Base-by-base conservation (phyloP, 1,140 invertebrate species). In the Drosophila elegans region DNA sequence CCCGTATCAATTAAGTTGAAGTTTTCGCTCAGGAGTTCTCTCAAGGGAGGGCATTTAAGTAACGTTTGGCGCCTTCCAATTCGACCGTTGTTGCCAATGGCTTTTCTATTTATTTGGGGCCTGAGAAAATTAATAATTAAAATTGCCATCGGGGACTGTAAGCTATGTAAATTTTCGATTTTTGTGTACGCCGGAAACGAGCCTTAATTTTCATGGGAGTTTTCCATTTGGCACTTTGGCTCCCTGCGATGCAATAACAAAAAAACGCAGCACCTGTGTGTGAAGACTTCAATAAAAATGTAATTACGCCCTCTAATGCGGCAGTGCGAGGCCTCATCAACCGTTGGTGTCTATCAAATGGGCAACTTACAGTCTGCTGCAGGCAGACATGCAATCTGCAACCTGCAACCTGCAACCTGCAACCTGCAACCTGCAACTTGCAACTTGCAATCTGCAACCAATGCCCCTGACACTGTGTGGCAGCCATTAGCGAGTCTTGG, bases 121-220 rank as follows among this genome's bases (percentile, higher is more conserved):
- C 75, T 88, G 83, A 86, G 83, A 88, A 88, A 88, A 88, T 89
- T 83, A 89, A 88, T 89, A 80, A 88, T 89, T 88, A 88, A 78
- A 82, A 61, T 78, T 56, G 69, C 83, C 74, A 41, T 71, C 55
- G 75, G 63, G 68, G 61, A 71, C 66, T 69, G 51, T 54, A 38
- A 62, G 34, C 68, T 74, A 81, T 86, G 78, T 59, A 76, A 80
- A 84, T 85, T 78, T 85, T 67, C 34, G 62, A 34, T 44, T 10
- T 69, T 56, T 74, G 29, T 57, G 60, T 32, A 66, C 71, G 73
- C 79, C 78, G 82, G 81, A 82, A 86, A 86, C 72, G 60, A 77
- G 64, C 46, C 61, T 74, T 71, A 78, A 85, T 76, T 80, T 81
- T 52, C 78, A 88, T 85, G 82, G 74, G 78, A 85, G 74, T 71